These are phyloP conservation scores for Drosophila quadrilineata DNA, from an alignment of 1,140 invertebrate species.

Conservation along the genomic window DNA sequence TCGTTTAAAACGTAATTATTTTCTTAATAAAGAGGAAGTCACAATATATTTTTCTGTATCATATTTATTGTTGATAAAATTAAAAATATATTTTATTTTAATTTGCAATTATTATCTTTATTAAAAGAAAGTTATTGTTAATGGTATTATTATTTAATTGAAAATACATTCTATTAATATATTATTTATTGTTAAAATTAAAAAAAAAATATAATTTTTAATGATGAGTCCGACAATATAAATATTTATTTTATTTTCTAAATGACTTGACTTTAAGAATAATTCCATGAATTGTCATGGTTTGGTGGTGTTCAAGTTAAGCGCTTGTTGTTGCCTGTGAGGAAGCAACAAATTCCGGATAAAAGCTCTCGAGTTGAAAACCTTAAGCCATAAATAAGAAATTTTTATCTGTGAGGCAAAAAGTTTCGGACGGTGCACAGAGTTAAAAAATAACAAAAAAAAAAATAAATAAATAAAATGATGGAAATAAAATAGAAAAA, in stretches of 20 bases:
- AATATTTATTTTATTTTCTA: background rate
- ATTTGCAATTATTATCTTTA: no score
- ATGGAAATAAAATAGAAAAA: slow-evolving; percentile 77
- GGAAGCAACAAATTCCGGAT: slow-evolving; percentile 7
- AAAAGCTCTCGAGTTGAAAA: slow-evolving; percentile 27
- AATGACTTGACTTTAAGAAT: background rate
- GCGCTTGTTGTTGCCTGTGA: background rate
- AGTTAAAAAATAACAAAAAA: slow-evolving; percentile 68
- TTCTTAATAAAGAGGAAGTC: no score
- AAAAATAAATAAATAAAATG: no score
- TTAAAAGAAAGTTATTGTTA: no score
- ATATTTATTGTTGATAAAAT: no score
- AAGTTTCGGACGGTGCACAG: slow-evolving; percentile 59
- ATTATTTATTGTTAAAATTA: background rate
- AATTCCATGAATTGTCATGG: no score
- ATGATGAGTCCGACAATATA: background rate
- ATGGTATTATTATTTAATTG: no score
- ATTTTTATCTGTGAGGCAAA: slow-evolving; percentile 63
- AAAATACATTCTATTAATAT: no score
- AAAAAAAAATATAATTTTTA: background rate
- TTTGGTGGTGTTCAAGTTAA: slow-evolving; percentile 4
- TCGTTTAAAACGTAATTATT: no score
- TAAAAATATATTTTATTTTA: no score
- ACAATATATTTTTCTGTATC: no score
- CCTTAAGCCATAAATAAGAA: slow-evolving; percentile 50